Conservation (phyloP, 1,140 invertebrate genomes). For the Drosophila willistoni region DNA sequence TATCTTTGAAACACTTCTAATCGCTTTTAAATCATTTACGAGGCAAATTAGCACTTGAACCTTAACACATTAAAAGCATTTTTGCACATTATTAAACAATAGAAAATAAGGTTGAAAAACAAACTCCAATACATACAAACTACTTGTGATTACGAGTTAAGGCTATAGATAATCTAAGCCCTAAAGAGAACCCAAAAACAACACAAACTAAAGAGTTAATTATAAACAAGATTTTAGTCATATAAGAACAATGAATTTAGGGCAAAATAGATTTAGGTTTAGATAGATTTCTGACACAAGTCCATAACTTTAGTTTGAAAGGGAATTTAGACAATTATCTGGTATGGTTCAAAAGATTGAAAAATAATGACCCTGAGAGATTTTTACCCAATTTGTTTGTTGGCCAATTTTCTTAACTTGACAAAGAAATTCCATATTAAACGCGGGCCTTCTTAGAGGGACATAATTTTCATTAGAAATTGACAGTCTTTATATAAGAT, state of each 20-base stretch:
- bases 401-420: no score
- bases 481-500: no score
- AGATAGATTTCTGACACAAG: no score
- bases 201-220: no score
- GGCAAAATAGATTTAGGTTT: background rate
- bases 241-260: background rate
- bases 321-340: no score
- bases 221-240: background rate
- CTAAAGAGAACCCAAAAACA: background rate
- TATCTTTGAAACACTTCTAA: conserved; percentile 64
- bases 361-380: no score
- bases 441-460: no score
- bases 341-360: no score
- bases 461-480: no score
- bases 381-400: no score
- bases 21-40: conserved; percentile 76
- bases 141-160: background rate
- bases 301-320: no score
- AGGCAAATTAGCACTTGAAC: conserved; percentile 69
- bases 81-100: conserved; percentile 15
- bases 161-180: background rate
- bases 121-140: background rate
- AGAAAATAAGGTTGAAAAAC: conserved; percentile 17
- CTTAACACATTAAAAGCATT: conserved; percentile 35
- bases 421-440: no score